Evolutionary conservation across 1,140 invertebrate species (phyloP).

Genomic region (Diorhabda carinulata): DNA sequence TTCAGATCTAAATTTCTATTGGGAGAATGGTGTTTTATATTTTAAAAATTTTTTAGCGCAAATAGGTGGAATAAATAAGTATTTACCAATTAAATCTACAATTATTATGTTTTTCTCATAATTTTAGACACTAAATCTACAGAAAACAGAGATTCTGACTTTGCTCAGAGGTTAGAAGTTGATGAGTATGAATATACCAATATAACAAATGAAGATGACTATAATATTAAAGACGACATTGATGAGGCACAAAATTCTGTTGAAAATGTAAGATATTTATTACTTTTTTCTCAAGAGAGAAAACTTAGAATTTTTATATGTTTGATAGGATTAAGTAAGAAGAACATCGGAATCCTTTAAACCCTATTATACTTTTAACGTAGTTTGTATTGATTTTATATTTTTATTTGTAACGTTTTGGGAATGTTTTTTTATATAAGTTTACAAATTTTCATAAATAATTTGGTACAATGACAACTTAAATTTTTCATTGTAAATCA

Average conservation of each 20-base stretch:
- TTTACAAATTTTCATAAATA: slow-evolving; percentile 21
- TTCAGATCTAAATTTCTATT: no score
- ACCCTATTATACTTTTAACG: slow-evolving; percentile 21
- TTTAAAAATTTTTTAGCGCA: no score
- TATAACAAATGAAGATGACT: slow-evolving; percentile 44
- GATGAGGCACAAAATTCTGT: slow-evolving; percentile 40
- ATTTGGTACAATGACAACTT: slow-evolving; percentile 37
- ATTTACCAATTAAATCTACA: not conserved
- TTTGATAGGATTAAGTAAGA: slow-evolving; percentile 19
- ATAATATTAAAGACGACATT: slow-evolving; percentile 35
- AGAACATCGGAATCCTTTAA: slow-evolving; percentile 14
- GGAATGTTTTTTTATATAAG: slow-evolving; percentile 19
- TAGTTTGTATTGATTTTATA: slow-evolving; percentile 10
- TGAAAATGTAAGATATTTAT: slow-evolving; percentile 31
- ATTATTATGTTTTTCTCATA: not conserved
- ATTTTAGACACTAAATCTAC: not conserved
- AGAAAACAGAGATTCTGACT: slow-evolving; percentile 27
- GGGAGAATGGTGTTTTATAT: no score
- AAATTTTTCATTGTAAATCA: slow-evolving; percentile 18
- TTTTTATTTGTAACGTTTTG: slow-evolving; percentile 1
- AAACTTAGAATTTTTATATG: slow-evolving; percentile 9
- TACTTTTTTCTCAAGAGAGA: not conserved
- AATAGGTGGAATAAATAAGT: no score
- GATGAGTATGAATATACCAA: slow-evolving; percentile 39
- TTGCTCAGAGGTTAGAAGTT: slow-evolving; percentile 33